These are phyloP conservation scores for Drosophila quadrilineata DNA, from an alignment of 1,140 invertebrate genomes.

Conservation along the genomic window DNA sequence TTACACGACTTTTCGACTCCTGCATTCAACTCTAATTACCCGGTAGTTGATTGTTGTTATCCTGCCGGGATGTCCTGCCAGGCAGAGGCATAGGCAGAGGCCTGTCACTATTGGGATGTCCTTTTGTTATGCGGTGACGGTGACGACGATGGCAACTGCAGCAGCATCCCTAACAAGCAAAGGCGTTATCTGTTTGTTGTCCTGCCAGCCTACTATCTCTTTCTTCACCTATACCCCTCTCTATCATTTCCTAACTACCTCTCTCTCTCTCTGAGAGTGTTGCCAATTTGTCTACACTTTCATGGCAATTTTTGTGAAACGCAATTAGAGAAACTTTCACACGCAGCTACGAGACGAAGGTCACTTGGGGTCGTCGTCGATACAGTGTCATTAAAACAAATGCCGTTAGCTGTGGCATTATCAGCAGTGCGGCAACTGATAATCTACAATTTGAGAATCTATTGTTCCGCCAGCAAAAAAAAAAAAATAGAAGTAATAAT, in stretches of 20 bases:
- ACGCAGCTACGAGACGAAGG: slow-evolving; percentile 52
- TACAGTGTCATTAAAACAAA: slow-evolving; percentile 60
- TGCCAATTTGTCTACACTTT: slow-evolving; percentile 67
- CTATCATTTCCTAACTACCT: not conserved
- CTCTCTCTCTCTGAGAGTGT: slow-evolving; percentile 1
- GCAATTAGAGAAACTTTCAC: slow-evolving; percentile 48
- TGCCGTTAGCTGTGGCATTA: slow-evolving; percentile 58
- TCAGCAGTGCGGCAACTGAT: slow-evolving; percentile 53
- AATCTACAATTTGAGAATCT: slow-evolving; percentile 75
- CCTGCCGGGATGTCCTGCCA: not conserved
- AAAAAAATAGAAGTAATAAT: too few species aligned
- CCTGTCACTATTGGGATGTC: not conserved
- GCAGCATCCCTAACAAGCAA: slow-evolving; percentile 32
- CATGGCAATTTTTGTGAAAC: slow-evolving; percentile 43
- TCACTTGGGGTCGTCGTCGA: slow-evolving; percentile 60
- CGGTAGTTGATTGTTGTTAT: slow-evolving; percentile 65
- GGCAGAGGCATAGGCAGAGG: too few species aligned
- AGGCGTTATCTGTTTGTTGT: slow-evolving; percentile 72
- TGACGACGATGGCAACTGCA: slow-evolving; percentile 3
- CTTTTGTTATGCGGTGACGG: slow-evolving; percentile 39
- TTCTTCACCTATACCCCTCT: slow-evolving; percentile 10
- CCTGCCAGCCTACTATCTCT: slow-evolving; percentile 26
- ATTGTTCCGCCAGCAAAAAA: slow-evolving; percentile 57
- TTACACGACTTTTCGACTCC: slow-evolving; percentile 76
- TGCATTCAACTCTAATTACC: slow-evolving; percentile 75